phyloP scores from a whole-genome alignment of 2,113 vertebrate species.

The Notarius quadriscutis region DNA sequence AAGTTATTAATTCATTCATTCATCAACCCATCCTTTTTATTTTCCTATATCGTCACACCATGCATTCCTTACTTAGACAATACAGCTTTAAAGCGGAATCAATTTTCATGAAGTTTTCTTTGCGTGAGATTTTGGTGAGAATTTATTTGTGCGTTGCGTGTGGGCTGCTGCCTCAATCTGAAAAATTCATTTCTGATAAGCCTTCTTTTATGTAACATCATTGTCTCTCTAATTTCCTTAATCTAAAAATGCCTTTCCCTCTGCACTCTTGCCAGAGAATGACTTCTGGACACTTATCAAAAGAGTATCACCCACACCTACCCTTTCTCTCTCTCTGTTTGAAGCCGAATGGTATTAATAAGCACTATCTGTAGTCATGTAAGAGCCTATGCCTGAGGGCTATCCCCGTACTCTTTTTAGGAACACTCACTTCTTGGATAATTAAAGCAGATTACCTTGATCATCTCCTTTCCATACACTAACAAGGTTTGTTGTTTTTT shows the following conservation, averaged over 20 bases:
- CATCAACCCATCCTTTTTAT: not conserved
- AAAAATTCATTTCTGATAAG: slow-evolving; percentile 20
- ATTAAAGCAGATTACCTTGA: slow-evolving; percentile 14
- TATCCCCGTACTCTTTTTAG: slow-evolving; percentile 29
- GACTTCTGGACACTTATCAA: slow-evolving; percentile 26
- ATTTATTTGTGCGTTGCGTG: not conserved
- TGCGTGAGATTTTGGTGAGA: not conserved
- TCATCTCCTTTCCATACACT: slow-evolving; percentile 6
- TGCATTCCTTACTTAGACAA: not conserved
- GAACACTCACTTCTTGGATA: slow-evolving; percentile 10
- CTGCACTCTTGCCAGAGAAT: slow-evolving; percentile 14
- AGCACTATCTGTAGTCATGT: slow-evolving; percentile 30
- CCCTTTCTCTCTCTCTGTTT: slow-evolving; percentile 1
- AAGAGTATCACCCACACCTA: not conserved
- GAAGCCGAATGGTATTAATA: slow-evolving; percentile 34
- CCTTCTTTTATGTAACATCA: slow-evolving; percentile 2
- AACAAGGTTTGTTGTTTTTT: slow-evolving; percentile 7
- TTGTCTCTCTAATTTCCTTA: slow-evolving; percentile 23
- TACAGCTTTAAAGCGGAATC: not conserved
- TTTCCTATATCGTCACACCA: not conserved
- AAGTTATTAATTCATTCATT: too few relatives aligned
- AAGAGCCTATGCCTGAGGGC: slow-evolving; percentile 29
- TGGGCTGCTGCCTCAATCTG: not conserved
- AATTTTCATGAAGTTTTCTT: not conserved
- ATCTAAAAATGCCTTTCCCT: slow-evolving; percentile 33